Conservation (phyloP, 2,113 vertebrate species). For the Lepus europaeus region DNA sequence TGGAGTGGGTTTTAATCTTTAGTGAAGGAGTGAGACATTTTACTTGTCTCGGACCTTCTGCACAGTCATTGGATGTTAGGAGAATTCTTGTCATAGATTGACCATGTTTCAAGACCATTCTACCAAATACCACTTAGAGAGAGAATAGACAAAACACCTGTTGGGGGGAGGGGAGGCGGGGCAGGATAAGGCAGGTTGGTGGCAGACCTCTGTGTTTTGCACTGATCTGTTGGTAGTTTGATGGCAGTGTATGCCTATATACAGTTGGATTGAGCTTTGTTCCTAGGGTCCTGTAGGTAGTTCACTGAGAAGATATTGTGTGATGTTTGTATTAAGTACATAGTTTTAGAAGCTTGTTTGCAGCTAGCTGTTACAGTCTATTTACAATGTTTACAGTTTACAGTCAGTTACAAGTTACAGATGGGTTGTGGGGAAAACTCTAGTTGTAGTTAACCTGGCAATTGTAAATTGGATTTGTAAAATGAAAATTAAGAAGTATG, state of each 20-base stretch:
- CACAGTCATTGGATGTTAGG: conserved; percentile 6
- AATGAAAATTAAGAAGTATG: conserved; percentile 58
- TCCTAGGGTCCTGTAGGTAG: conserved; percentile 1
- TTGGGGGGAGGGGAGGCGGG: conserved; percentile 33
- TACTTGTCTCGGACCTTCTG: conserved; percentile 46
- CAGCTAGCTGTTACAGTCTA: conserved; percentile 30
- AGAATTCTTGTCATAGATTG: conserved; percentile 46
- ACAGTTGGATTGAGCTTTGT: conserved; percentile 66
- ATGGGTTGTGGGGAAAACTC: background rate
- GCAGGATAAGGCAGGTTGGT: background rate
- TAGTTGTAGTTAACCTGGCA: background rate
- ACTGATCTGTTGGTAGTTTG: conserved; percentile 7
- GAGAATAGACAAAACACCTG: conserved; percentile 51
- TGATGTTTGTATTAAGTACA: conserved; percentile 48
- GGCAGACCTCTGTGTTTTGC: background rate
- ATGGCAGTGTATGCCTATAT: conserved; percentile 3
- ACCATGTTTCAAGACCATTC: conserved; percentile 33
- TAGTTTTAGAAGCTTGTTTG: conserved; percentile 56
- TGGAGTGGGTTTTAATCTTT: conserved; percentile 55
- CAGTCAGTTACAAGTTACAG: conserved; percentile 14
- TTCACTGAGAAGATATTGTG: conserved; percentile 9
- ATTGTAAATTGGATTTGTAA: conserved; percentile 65
- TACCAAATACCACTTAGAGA: conserved; percentile 34
- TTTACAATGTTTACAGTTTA: conserved; percentile 6
- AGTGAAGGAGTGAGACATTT: conserved; percentile 44